A percentile compares a stretch with the other conserved stretches of the same genome.
Conservation (phyloP, 2,797 vertebrate species). For the Enteromius mattozi region DNA sequence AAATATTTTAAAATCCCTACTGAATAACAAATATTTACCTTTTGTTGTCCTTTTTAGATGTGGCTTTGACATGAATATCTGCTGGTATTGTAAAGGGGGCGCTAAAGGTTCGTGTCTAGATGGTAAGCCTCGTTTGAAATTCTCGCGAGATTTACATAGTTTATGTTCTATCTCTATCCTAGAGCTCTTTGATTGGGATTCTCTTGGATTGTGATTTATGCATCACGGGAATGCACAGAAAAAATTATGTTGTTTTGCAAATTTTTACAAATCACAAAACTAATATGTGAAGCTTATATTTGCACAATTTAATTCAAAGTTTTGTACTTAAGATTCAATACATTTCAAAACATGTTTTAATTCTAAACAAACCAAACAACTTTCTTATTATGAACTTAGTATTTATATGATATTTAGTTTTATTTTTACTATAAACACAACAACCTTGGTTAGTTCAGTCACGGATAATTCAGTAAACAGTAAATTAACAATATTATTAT, state of each 20-base stretch:
- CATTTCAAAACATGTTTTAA: background rate
- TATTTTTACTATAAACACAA: background rate
- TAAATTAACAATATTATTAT: background rate
- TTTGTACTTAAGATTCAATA: background rate
- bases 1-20: background rate
- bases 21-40: background rate
- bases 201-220: background rate
- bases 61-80: background rate
- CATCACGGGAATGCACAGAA: too few species aligned
- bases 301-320: background rate
- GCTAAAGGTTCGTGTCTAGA: background rate
- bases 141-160: constrained; percentile 1
- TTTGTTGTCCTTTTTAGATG: background rate
- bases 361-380: background rate
- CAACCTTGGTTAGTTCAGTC: background rate
- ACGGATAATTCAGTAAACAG: background rate
- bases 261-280: background rate
- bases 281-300: background rate
- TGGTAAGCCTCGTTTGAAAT: constrained; percentile 20
- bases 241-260: background rate
- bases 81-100: background rate
- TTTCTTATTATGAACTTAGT: background rate
- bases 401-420: background rate
- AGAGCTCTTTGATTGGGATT: background rate
- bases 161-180: background rate